A percentile compares a stretch with the other conserved stretches of the same genome.
These are phyloP conservation scores for Brachionus sp. DNA, from an alignment of 1,140 invertebrate species.

Conservation along the genomic window DNA sequence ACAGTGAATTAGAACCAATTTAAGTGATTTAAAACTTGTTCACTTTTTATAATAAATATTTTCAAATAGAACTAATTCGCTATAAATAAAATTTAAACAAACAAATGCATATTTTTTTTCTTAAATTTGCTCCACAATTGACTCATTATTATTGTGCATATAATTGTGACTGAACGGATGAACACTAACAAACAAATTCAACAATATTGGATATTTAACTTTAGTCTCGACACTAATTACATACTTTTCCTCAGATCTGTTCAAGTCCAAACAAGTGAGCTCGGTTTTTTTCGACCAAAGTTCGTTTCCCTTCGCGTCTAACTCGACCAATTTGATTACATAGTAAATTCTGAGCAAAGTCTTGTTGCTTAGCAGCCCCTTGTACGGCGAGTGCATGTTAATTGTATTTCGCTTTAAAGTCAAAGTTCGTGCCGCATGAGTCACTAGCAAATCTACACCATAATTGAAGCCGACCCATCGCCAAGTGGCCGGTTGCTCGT, in stretches of 20 bases:
- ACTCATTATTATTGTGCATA: not conserved
- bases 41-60: not conserved
- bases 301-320: slow-evolving; percentile 9
- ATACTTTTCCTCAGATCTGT: not conserved
- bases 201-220: slow-evolving; percentile 17
- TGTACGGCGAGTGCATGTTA: slow-evolving; percentile 32
- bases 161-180: slow-evolving; percentile 21
- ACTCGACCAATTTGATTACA: not conserved
- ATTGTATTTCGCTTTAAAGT: slow-evolving; percentile 40
- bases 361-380: slow-evolving; percentile 13
- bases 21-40: not conserved
- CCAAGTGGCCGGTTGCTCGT: slow-evolving; percentile 29
- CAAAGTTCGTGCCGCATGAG: slow-evolving; percentile 16
- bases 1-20: not conserved
- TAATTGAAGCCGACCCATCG: slow-evolving; percentile 42
- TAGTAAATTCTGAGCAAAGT: slow-evolving; percentile 26
- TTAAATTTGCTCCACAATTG: not conserved
- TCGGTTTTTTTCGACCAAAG: not conserved
- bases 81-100: not conserved
- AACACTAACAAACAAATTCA: not conserved
- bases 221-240: not conserved
- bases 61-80: not conserved
- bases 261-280: not conserved
- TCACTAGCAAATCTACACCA: slow-evolving; percentile 23
- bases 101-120: not conserved